phyloP scores from a whole-genome alignment of 2,888 invertebrate species.

The Coleophora flavipennella region DNA sequence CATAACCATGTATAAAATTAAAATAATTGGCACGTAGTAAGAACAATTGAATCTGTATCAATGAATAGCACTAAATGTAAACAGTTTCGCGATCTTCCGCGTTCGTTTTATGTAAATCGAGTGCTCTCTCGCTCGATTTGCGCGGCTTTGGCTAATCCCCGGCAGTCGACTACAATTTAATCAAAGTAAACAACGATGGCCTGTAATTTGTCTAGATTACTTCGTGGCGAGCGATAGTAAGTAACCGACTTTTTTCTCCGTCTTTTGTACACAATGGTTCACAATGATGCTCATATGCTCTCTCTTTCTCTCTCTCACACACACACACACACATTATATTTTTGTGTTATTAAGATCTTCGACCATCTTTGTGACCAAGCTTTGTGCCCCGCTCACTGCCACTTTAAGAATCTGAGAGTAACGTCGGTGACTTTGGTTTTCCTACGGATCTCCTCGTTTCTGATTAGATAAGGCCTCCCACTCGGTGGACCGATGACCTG shows the following conservation, averaged over 20 bases:
- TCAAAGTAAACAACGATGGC: constrained; percentile 69
- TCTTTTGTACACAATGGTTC: too few species aligned
- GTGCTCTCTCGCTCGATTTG: constrained; percentile 64
- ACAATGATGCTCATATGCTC: too few species aligned
- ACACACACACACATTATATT: too few species aligned
- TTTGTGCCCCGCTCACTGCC: too few species aligned
- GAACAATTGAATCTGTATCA: constrained; percentile 6
- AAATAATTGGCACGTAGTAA: constrained; percentile 6
- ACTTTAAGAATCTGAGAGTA: too few species aligned
- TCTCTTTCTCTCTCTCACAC: too few species aligned
- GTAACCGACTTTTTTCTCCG: constrained; percentile 64
- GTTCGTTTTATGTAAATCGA: constrained; percentile 64
- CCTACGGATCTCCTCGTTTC: too few species aligned
- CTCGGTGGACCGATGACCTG: constrained; percentile 54
- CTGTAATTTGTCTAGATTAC: constrained; percentile 71
- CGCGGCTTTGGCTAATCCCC: constrained; percentile 67
- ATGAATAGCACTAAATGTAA: constrained; percentile 30
- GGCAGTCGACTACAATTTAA: constrained; percentile 71
- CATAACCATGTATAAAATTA: too few species aligned
- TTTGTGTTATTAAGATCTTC: too few species aligned
- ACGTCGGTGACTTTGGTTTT: too few species aligned
- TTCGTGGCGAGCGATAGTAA: constrained; percentile 64
- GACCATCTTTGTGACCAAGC: too few species aligned
- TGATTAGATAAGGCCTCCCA: too few species aligned
- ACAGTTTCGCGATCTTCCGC: constrained; percentile 50